A percentile compares a stretch with the other conserved stretches of the same genome.
These are phyloP conservation scores for Callinectes sapidus DNA, from an alignment of 2,888 invertebrate species.

Conservation along the genomic window DNA sequence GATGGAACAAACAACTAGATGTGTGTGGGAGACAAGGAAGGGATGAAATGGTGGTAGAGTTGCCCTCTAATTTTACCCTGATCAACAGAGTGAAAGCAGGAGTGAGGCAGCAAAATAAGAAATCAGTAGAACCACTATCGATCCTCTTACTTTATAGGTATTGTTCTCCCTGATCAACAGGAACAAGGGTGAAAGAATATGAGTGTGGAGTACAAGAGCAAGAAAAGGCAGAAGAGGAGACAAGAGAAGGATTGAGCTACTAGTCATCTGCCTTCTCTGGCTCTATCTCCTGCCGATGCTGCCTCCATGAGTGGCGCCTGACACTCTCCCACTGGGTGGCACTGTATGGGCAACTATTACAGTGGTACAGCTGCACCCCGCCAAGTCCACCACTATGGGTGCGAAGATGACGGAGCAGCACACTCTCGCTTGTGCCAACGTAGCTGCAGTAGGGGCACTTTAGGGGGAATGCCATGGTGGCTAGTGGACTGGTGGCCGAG, in stretches of 20 bases:
- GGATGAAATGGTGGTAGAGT: background rate
- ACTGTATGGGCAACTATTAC: constrained; percentile 68
- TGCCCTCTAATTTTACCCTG: background rate
- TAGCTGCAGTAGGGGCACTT: constrained; percentile 65
- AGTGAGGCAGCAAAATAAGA: background rate
- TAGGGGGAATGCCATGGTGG: constrained; percentile 54
- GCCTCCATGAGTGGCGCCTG: constrained; percentile 70
- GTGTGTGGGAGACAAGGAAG: background rate
- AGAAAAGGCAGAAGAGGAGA: background rate
- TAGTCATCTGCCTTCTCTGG: constrained; percentile 43
- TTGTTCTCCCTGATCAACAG: constrained; percentile 2
- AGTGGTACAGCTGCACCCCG: constrained; percentile 61
- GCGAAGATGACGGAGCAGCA: constrained; percentile 63
- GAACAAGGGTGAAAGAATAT: background rate
- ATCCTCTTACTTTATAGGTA: background rate
- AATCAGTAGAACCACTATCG: background rate
- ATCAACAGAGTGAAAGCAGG: constrained; percentile 12
- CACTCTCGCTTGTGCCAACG: constrained; percentile 62
- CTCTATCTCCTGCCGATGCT: constrained; percentile 68
- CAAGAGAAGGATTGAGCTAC: constrained; percentile 19
- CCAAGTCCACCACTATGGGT: constrained; percentile 54
- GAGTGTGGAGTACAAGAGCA: background rate
- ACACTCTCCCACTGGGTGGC: constrained; percentile 72
- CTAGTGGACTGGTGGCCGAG: constrained; percentile 46
- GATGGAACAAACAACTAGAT: background rate